Conservation (phyloP, 2,113 vertebrate species). For the Melanerpes formicivorus region DNA sequence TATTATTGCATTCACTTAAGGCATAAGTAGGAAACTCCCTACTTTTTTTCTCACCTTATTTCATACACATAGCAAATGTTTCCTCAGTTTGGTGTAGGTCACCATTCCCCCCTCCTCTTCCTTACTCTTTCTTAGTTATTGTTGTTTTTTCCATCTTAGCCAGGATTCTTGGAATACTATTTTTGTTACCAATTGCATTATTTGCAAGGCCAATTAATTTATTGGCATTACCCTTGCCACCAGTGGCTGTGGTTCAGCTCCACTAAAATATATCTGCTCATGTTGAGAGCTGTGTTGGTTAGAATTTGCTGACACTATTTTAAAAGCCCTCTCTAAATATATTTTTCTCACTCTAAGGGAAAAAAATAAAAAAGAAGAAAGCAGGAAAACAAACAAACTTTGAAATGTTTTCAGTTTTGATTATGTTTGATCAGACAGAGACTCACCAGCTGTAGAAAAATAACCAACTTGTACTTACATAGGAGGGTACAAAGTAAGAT, state of each 20-base stretch:
- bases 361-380: not conserved
- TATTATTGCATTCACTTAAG: slow-evolving; percentile 41
- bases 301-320: not conserved
- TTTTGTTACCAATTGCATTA: not conserved
- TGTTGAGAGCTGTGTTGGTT: not conserved
- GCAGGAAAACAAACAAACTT: not conserved
- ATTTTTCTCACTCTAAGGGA: not conserved
- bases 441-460: slow-evolving; percentile 24
- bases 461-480: not conserved
- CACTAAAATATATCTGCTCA: not conserved
- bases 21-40: slow-evolving; percentile 4
- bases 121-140: not conserved
- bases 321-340: not conserved
- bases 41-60: slow-evolving; percentile 53
- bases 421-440: not conserved
- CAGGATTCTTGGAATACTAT: not conserved
- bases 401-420: slow-evolving; percentile 16
- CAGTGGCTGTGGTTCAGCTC: not conserved
- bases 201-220: not conserved
- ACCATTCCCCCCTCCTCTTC: not conserved
- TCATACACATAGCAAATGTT: not conserved
- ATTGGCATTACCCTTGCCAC: not conserved
- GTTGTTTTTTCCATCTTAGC: not conserved
- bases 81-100: not conserved
- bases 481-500: slow-evolving; percentile 9